These are phyloP conservation scores for Phaedon cochleariae DNA, from an alignment of 2,888 invertebrate genomes.

Conservation along the genomic window DNA sequence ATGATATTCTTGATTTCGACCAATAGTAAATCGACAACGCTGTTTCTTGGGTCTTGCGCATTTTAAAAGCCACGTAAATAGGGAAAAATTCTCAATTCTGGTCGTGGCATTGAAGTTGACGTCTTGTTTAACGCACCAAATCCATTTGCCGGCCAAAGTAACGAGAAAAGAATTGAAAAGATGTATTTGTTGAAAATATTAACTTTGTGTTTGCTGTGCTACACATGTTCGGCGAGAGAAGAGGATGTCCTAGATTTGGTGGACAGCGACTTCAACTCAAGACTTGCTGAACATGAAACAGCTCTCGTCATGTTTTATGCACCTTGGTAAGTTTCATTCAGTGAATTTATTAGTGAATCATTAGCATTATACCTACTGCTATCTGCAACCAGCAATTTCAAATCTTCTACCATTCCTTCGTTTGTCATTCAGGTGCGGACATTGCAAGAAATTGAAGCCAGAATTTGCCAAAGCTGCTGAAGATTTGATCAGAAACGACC, in stretches of 20 bases:
- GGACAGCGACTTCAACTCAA: slow-evolving; percentile 79
- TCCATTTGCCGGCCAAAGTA: not conserved
- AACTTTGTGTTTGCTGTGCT: slow-evolving; percentile 43
- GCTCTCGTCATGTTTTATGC: slow-evolving; percentile 95
- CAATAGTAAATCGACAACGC: slow-evolving; percentile 57
- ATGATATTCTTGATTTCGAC: slow-evolving; percentile 30
- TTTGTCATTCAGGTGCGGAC: slow-evolving; percentile 85
- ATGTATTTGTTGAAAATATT: slow-evolving; percentile 50
- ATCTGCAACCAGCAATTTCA: not conserved
- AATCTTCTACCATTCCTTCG: too few species aligned
- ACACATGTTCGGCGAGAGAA: slow-evolving; percentile 67
- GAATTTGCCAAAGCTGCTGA: slow-evolving; percentile 96
- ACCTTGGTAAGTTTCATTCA: slow-evolving; percentile 78
- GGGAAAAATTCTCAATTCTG: slow-evolving; percentile 35
- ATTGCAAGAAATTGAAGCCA: slow-evolving; percentile 96
- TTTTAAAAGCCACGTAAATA: slow-evolving; percentile 63
- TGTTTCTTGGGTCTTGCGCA: slow-evolving; percentile 64
- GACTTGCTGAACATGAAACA: slow-evolving; percentile 79
- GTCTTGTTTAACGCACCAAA: not conserved
- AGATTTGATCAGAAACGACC: slow-evolving; percentile 82
- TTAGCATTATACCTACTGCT: too few species aligned
- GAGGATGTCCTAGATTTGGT: slow-evolving; percentile 82
- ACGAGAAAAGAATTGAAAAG: slow-evolving; percentile 50
- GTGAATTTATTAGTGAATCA: not conserved
- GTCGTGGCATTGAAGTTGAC: slow-evolving; percentile 26